phyloP scores from a whole-genome alignment of 1,140 invertebrate genomes.

The Halictus rubicundus region DNA sequence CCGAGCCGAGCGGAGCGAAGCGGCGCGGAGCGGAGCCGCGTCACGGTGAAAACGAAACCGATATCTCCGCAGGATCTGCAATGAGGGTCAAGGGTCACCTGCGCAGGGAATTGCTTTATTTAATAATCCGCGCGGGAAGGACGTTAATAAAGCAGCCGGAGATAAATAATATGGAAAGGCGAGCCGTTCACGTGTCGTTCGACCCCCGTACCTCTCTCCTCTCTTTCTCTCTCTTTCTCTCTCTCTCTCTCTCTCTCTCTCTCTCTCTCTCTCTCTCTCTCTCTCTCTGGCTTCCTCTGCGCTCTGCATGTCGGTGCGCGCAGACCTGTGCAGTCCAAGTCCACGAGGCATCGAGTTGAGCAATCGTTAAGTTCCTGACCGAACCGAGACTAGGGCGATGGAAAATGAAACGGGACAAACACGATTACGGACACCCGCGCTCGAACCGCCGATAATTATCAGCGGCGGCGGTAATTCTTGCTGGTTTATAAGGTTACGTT shows the following conservation, averaged over 20 bases:
- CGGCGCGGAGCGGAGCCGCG: constrained; percentile 16
- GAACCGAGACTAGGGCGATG: not conserved
- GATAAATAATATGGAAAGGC: constrained; percentile 75
- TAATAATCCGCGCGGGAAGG: constrained; percentile 74
- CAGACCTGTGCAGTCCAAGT: constrained; percentile 1
- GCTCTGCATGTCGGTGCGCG: too few species aligned
- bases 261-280: too few species aligned
- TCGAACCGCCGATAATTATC: constrained; percentile 12
- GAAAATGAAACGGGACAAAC: constrained; percentile 17
- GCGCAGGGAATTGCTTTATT: constrained; percentile 77
- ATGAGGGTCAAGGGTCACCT: constrained; percentile 59
- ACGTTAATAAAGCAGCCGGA: constrained; percentile 74
- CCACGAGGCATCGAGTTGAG: constrained; percentile 37
- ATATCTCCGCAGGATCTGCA: constrained; percentile 73
- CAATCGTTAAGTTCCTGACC: constrained; percentile 22
- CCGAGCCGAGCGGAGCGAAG: not conserved
- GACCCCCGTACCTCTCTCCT: constrained; percentile 2
- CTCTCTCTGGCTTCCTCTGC: not conserved
- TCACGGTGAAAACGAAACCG: constrained; percentile 71
- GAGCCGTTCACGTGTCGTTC: constrained; percentile 69
- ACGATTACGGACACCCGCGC: constrained; percentile 9
- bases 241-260: too few species aligned
- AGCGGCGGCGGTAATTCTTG: constrained; percentile 5
- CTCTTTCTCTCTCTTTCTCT: too few species aligned
- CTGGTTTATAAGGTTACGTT: constrained; percentile 13